Base-by-base conservation (phyloP, 2,888 invertebrate genomes). In the Plagodis dolabraria region DNA sequence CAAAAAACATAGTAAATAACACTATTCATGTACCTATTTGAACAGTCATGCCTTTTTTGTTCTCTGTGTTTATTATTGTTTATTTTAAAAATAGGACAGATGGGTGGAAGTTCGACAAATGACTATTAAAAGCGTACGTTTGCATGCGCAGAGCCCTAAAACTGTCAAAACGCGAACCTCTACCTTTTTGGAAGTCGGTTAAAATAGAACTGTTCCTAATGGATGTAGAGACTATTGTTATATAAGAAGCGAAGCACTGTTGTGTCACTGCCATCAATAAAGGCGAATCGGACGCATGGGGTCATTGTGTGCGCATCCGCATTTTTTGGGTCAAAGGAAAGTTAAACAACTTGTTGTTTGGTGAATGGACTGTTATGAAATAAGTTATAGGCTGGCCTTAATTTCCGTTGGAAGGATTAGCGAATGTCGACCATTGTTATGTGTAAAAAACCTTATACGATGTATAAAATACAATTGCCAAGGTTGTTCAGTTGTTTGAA, bases 251-350 rank as follows among this genome's bases (percentile, higher is more conserved):
- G 35, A 6, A 47, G 11, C 59, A 33, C 7, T 48, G 56, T 56
- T 60, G 60, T 60, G 56, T 60, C 60, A 60, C 52, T 45, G 52
- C 52, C 60, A 60, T 60, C 60, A 56, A 60, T 60, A 60, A 22
- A 56, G 46, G 12, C 47, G 40, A 55, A 56, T 51, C 59, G 44
- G 46, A 47, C 40, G 40, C 47, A 53, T 46, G 42, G 53, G 60
- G 60, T 56, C 55, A 56, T 56, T 60, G 33, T 8, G 52, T 9
- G 9, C 10, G 43, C 56, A 53, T 56, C 60, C 48, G 45, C 44
- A 33, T 53, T 45, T 51, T 60, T 60, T 51, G 49, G 56, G 55
- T 49, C 55, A 61, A 53, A 57, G 57, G 57, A 61, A 61, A 61
- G 61, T 57, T 53, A 47, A 50, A 46, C 47, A 47, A 42, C 44